phyloP scores from a whole-genome alignment of 1,140 invertebrate genomes.

The Drosophila ananassae region DNA sequence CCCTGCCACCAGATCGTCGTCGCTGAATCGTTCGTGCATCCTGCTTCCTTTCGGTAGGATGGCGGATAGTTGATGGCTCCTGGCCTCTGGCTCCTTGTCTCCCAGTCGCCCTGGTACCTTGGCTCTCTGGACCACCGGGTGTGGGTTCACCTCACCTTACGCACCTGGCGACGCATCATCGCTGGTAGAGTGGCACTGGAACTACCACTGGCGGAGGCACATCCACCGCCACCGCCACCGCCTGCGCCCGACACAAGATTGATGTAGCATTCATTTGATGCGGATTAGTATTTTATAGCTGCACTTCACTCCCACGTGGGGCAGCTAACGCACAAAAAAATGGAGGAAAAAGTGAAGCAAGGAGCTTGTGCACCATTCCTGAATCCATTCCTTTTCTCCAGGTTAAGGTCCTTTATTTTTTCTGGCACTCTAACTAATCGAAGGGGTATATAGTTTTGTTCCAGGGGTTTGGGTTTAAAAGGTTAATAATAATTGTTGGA shows the following conservation, averaged over 20 bases:
- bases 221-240: slow-evolving; percentile 16
- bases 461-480: too few relatives aligned
- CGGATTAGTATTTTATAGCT: slow-evolving; percentile 82
- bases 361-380: slow-evolving; percentile 53
- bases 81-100: slow-evolving; percentile 1
- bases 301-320: slow-evolving; percentile 69
- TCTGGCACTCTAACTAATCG: not conserved
- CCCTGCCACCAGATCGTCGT: slow-evolving; percentile 49
- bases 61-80: slow-evolving; percentile 34
- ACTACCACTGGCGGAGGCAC: not conserved
- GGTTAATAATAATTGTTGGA: too few relatives aligned
- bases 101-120: not conserved
- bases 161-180: slow-evolving; percentile 57
- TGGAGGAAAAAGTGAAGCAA: slow-evolving; percentile 18
- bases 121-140: not conserved
- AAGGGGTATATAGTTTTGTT: not conserved
- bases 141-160: slow-evolving; percentile 18
- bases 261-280: slow-evolving; percentile 82
- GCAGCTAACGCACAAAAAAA: slow-evolving; percentile 38
- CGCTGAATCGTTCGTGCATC: slow-evolving; percentile 28
- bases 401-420: not conserved
- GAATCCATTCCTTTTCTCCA: slow-evolving; percentile 4
- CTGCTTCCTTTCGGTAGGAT: slow-evolving; percentile 39
- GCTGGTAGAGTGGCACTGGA: not conserved
- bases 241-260: slow-evolving; percentile 78